Percentiles rank a stretch among this genome's conserved stretches.
These are phyloP conservation scores for Aptenodytes patagonicus DNA, from an alignment of 2,113 vertebrate genomes.

Conservation along the genomic window DNA sequence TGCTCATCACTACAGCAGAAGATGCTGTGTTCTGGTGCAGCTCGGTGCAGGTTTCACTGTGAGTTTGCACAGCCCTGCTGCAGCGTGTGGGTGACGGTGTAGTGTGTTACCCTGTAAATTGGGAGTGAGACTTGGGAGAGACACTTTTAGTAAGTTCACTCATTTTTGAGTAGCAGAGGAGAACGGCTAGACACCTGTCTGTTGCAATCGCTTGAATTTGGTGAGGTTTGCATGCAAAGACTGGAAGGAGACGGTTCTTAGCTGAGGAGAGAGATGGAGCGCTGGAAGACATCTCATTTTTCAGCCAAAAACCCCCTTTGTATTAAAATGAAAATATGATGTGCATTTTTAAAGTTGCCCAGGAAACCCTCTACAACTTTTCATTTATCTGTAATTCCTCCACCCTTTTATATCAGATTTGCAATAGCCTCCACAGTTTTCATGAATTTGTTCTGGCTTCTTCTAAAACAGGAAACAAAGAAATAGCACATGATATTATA, in stretches of 20 bases:
- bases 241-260: neutral
- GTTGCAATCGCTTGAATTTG: neutral
- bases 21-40: neutral
- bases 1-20: neutral
- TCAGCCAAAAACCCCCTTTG: neutral
- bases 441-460: neutral
- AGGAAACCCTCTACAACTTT: neutral
- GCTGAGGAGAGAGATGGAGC: neutral
- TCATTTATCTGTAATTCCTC: neutral
- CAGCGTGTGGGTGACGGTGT: accelerated
- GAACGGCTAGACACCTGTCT: neutral
- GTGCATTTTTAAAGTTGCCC: conserved; percentile 16
- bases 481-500: neutral
- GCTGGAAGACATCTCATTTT: neutral
- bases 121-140: neutral
- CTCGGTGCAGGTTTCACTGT: accelerated
- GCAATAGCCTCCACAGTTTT: neutral
- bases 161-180: neutral
- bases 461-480: conserved; percentile 37
- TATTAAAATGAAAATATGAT: neutral
- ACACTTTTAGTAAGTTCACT: neutral
- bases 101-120: accelerated
- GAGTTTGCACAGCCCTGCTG: neutral
- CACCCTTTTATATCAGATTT: neutral
- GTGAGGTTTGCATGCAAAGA: neutral